A percentile compares a stretch with the other conserved stretches of the same genome.
Evolutionary conservation across 2,113 vertebrate genomes (phyloP).

Genomic region (Pseudorectes ferrugineus): DNA sequence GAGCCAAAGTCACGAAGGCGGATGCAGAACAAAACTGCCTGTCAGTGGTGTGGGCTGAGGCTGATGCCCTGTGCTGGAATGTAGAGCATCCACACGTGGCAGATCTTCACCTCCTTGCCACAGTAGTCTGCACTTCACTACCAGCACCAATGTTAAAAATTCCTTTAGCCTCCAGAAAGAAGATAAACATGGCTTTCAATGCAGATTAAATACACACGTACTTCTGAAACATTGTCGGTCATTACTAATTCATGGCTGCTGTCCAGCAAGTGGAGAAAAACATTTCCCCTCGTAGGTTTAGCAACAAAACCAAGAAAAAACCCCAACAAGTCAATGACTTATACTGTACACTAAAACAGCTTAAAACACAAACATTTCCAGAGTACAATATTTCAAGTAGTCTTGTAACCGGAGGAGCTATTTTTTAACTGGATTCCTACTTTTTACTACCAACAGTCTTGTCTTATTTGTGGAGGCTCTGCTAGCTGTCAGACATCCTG

Average conservation of each 20-base stretch:
- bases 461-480: constrained; percentile 67
- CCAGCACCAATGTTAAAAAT: background rate
- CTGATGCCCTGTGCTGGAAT: accelerated
- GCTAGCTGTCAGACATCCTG: constrained; percentile 72
- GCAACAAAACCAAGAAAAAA: constrained; percentile 15
- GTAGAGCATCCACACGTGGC: background rate
- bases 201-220: background rate
- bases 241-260: constrained; percentile 26
- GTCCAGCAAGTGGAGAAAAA: background rate
- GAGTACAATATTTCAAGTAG: constrained; percentile 60
- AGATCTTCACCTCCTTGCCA: background rate
- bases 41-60: background rate
- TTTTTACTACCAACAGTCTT: constrained; percentile 64
- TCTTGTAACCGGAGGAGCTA: constrained; percentile 51
- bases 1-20: background rate
- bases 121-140: background rate
- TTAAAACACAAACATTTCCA: constrained; percentile 64
- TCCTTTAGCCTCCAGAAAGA: background rate
- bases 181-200: background rate
- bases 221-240: background rate
- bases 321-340: constrained; percentile 33
- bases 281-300: constrained; percentile 19
- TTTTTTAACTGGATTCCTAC: constrained; percentile 62
- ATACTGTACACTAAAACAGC: constrained; percentile 25
- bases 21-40: background rate